These are phyloP conservation scores for Sepioteuthis lessoniana DNA, from an alignment of 2,888 invertebrate genomes.

Conservation along the genomic window DNA sequence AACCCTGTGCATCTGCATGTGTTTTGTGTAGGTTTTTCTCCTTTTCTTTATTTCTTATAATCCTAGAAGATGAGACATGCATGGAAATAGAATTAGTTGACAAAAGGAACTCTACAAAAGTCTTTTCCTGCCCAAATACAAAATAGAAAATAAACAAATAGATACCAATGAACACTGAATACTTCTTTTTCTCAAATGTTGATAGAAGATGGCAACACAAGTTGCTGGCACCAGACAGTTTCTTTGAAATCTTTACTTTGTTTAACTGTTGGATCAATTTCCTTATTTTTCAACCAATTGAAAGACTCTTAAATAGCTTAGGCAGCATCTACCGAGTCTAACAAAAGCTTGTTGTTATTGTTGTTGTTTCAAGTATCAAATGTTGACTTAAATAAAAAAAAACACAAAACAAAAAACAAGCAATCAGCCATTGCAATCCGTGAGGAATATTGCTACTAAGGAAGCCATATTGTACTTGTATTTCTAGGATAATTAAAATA, in stretches of 20 bases:
- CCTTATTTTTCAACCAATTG: constrained; percentile 20
- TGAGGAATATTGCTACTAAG: too few species aligned
- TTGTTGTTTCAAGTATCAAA: too few species aligned
- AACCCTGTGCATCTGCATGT: too few species aligned
- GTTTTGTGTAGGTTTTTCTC: too few species aligned
- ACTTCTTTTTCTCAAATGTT: neutral
- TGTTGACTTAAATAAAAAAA: too few species aligned
- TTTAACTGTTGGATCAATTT: neutral
- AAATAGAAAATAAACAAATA: neutral
- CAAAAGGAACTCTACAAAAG: neutral
- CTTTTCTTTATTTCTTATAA: neutral
- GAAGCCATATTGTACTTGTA: too few species aligned
- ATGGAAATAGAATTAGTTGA: constrained; percentile 33
- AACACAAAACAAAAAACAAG: too few species aligned
- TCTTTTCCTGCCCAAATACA: neutral
- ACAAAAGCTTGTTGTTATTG: too few species aligned
- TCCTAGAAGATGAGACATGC: neutral
- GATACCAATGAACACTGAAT: neutral
- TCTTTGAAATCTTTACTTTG: neutral
- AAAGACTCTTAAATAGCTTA: neutral
- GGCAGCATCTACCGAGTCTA: neutral
- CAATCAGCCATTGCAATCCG: too few species aligned
- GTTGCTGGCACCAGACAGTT: neutral
- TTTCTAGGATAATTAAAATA: too few species aligned
- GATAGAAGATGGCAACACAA: neutral